Evolutionary conservation across 2,113 vertebrate genomes (phyloP), one percentile per base, ranked within the genome.

Genomic region (Emydocephalus ijimae): DNA sequence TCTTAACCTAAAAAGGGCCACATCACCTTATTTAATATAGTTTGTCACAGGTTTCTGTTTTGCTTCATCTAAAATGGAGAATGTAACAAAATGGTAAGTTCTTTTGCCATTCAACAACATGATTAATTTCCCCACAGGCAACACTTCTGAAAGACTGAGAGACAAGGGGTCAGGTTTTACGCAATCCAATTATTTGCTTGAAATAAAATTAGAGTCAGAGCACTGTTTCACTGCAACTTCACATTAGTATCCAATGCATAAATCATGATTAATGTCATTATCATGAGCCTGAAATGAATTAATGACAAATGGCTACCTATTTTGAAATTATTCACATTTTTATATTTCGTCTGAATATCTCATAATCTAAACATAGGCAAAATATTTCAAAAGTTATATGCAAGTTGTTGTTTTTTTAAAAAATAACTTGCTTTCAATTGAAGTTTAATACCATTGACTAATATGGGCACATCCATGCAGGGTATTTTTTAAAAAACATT

Each of bases 271-370:
- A 96, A 92, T 96, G 95, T 93, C 96, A 92, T 91, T 92, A 85
- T 95, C 97, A 96, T 93, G 93, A 97, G 94, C 93, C 92, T 69
- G 95, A 95, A 96, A 94, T 96, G 95, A 97, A 97, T 97, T 96
- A 95, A 96, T 96, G 92, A 95, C 93, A 92, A 59, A 92, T 95
- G 94, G 88, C 91, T 95, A 96, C 95, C 95, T 96, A 96, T 96
- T 97, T 96, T 95, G 94, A 96, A 97, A 96, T 96, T 95, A 94
- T 96, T 95, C 92, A 92, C 39, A 93, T 96, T 96, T 95, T 95
- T 0, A 95, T 95, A 93, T 96, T 96, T 95, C 88, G 95, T 96
- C 92, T 96, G 93, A 95, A 34, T 89, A 91, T 91, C 81, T 94
- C 86, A 97, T 96, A 95, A 92, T 93, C 52, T 94, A 93, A 95